Evolutionary conservation across 2,888 invertebrate genomes (phyloP).

Genomic region (Drosophila multiciliata): DNA sequence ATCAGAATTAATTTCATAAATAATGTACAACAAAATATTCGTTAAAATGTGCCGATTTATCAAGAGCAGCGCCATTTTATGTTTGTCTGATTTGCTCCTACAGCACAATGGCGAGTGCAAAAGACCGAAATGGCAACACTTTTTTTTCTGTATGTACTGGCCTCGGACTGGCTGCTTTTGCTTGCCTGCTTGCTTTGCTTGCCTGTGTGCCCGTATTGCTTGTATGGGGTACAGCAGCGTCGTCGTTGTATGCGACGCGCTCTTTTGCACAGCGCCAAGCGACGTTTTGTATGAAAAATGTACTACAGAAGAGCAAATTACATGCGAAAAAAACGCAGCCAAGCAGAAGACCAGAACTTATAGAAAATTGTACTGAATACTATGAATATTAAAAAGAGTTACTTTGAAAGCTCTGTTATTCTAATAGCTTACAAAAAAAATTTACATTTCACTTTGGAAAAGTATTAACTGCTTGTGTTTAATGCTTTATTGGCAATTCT

Average conservation of each 20-base stretch:
- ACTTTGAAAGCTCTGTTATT: not conserved
- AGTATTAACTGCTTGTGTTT: not conserved
- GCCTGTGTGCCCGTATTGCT: constrained; percentile 48
- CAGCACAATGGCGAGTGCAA: constrained; percentile 43
- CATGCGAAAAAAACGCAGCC: constrained; percentile 27
- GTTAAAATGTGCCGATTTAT: constrained; percentile 21
- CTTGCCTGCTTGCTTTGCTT: constrained; percentile 23
- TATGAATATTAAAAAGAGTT: not conserved
- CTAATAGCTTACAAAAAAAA: not conserved
- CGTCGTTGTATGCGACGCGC: constrained; percentile 59
- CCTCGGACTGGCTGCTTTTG: constrained; percentile 48
- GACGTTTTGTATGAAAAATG: constrained; percentile 60
- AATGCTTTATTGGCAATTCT: not conserved
- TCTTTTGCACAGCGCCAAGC: constrained; percentile 58
- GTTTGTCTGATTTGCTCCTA: constrained; percentile 37
- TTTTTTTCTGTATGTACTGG: constrained; percentile 77
- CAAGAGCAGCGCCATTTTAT: constrained; percentile 50
- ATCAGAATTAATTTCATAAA: constrained; percentile 53
- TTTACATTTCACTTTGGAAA: not conserved
- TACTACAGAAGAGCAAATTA: constrained; percentile 42
- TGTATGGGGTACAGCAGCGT: constrained; percentile 65
- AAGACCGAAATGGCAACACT: constrained; percentile 76
- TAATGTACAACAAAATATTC: constrained; percentile 10
- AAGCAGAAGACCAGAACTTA: constrained; percentile 28
- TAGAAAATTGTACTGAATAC: constrained; percentile 26